These are phyloP conservation scores for Apis cerana DNA, from an alignment of 1,140 invertebrate genomes.

Conservation along the genomic window DNA sequence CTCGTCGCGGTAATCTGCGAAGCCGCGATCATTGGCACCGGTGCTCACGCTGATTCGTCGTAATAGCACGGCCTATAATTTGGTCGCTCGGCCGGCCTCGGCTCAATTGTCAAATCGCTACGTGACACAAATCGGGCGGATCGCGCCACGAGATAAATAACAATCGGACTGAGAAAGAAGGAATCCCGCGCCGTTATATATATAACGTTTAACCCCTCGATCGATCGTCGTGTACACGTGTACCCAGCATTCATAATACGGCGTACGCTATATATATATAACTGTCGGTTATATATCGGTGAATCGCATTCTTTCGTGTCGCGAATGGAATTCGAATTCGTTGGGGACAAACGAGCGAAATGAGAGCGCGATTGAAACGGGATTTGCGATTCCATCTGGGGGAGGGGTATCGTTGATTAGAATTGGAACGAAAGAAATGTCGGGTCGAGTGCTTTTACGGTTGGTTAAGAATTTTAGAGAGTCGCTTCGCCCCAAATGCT, in stretches of 20 bases:
- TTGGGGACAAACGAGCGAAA: background rate
- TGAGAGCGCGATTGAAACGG: background rate
- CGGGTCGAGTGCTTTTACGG: no score
- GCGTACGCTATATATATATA: background rate
- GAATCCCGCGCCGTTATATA: slow-evolving; percentile 24
- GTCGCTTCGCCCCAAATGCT: background rate
- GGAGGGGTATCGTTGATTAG: background rate
- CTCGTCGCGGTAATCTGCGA: slow-evolving; percentile 15
- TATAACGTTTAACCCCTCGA: slow-evolving; percentile 29
- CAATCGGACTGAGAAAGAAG: background rate
- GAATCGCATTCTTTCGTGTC: slow-evolving; percentile 24
- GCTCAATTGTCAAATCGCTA: slow-evolving; percentile 51
- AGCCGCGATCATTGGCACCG: slow-evolving; percentile 42
- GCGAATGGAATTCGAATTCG: background rate
- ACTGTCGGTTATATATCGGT: background rate
- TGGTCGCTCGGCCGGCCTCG: background rate
- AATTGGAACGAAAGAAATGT: background rate
- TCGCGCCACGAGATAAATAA: slow-evolving; percentile 15
- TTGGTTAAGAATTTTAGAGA: no score
- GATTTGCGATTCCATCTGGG: background rate
- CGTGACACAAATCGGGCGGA: slow-evolving; percentile 38
- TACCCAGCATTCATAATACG: slow-evolving; percentile 32
- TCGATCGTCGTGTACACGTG: background rate
- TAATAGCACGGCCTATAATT: slow-evolving; percentile 49
- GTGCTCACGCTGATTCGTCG: slow-evolving; percentile 45